Base-by-base conservation (phyloP, 2,888 invertebrate genomes). In the Leucophora obtusa region DNA sequence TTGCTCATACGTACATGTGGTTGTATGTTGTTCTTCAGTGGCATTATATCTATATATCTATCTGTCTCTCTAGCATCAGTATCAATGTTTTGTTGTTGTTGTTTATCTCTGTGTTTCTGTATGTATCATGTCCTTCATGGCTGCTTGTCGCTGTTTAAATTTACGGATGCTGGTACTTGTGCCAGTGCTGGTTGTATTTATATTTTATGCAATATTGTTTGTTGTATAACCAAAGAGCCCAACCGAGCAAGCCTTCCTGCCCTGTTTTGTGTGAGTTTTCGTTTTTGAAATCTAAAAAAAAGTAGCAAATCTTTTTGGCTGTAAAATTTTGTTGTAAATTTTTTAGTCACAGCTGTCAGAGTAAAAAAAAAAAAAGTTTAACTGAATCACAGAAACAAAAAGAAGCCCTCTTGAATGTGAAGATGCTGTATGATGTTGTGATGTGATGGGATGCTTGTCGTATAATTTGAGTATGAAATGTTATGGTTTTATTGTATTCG, bases 341-440 rank as follows among this genome's bases (percentile, higher is more conserved):
- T 84, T 85, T 85, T 83, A 84, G 84, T 84, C 86, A 88, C 87
- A 86, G 86, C 87, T 87, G 87, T 86, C 88, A 86, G 77, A 85
- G 81, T 82, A 84, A 79, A 83, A 63, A 74, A 60, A 65, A 59
- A 50, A 60, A 58, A 58, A 14, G n/a, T n/a, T 33, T 54, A 66
- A 65, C 59, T 60, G 47, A 65, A 62, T 53, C 53, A 72, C 15
- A 56, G 28, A n/a, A 58, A 54, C 54, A 28, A 28, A 66, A 24
- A 47, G 18, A 58, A 68, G 28, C 38, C 47, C 58, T 62, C 73
- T 62, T 38, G 24, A 33, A 53, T 33, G 54, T 7, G 28, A 17
- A 62, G 17, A 54, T 54, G 47, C 56, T 59, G 7, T 28, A 54
- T 50, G 58, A 18, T n/a, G 17, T 47, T 62, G 68, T 66, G 77